Evolutionary conservation across 1,140 invertebrate species (phyloP).

Genomic region (Sinella curviseta): DNA sequence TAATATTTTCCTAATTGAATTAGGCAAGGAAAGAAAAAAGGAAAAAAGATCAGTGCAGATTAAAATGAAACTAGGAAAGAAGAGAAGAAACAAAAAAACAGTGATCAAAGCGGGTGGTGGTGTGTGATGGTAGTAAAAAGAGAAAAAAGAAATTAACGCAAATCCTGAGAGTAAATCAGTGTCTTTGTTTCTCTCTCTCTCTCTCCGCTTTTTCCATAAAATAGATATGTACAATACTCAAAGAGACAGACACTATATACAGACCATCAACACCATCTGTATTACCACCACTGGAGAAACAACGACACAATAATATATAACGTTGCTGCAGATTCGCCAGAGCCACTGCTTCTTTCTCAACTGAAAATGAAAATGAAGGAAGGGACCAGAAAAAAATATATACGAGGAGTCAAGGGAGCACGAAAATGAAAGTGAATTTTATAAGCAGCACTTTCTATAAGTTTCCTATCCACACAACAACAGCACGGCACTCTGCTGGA

Average conservation of each 20-base stretch:
- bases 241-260: no score
- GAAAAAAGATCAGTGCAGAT: constrained; percentile 48
- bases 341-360: no score
- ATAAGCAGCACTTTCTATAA: no score
- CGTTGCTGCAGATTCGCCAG: no score
- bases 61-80: constrained; percentile 36
- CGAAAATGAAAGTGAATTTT: no score
- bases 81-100: constrained; percentile 34
- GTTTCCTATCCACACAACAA: no score
- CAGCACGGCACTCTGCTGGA: no score
- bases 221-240: not conserved
- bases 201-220: not conserved
- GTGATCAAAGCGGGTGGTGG: constrained; percentile 48
- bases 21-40: constrained; percentile 32
- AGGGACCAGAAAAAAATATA: not conserved
- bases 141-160: constrained; percentile 49
- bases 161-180: constrained; percentile 50
- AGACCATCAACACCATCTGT: not conserved
- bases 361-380: not conserved
- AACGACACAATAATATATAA: constrained; percentile 7
- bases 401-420: constrained; percentile 11
- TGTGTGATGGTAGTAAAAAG: constrained; percentile 46
- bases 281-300: not conserved
- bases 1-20: constrained; percentile 47
- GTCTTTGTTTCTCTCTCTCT: constrained; percentile 25